A percentile compares a stretch with the other conserved stretches of the same genome.
Evolutionary conservation across 1,140 invertebrate genomes (phyloP).

Genomic region (Conus ventricosus): DNA sequence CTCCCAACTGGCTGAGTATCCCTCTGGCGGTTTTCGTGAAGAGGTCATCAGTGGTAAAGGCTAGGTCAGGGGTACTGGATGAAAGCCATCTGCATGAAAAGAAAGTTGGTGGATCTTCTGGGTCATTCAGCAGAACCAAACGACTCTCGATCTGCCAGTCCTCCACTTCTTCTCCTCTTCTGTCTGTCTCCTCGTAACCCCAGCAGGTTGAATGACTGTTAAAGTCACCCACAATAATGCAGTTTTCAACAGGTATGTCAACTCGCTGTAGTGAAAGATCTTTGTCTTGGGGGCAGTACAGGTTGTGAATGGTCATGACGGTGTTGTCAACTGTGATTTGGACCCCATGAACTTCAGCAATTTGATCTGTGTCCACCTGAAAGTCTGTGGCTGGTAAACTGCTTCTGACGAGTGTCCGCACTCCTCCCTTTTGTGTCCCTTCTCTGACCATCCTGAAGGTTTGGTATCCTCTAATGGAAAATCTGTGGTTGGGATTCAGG

Average conservation of each 20-base stretch:
- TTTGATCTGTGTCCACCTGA: too few relatives aligned
- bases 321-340: too few relatives aligned
- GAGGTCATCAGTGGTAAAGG: constrained; percentile 42
- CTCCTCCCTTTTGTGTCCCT: too few relatives aligned
- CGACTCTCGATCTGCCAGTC: constrained; percentile 35
- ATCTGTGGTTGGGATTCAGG: too few relatives aligned
- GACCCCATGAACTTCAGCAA: too few relatives aligned
- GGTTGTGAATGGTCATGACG: too few relatives aligned
- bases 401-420: too few relatives aligned
- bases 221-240: constrained; percentile 36
- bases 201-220: constrained; percentile 38
- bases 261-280: background rate
- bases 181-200: constrained; percentile 30
- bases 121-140: constrained; percentile 30
- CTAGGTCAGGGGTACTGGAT: constrained; percentile 41
- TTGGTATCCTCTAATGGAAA: too few relatives aligned
- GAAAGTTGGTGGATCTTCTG: constrained; percentile 36
- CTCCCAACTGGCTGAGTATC: constrained; percentile 26
- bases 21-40: constrained; percentile 8
- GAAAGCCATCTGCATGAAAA: constrained; percentile 40
- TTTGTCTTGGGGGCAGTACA: background rate
- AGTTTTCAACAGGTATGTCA: constrained; percentile 1
- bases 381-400: background rate
- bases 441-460: too few relatives aligned
- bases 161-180: constrained; percentile 44